Evolutionary conservation across 2,888 invertebrate genomes (phyloP).

Genomic region (Diploptera punctata): DNA sequence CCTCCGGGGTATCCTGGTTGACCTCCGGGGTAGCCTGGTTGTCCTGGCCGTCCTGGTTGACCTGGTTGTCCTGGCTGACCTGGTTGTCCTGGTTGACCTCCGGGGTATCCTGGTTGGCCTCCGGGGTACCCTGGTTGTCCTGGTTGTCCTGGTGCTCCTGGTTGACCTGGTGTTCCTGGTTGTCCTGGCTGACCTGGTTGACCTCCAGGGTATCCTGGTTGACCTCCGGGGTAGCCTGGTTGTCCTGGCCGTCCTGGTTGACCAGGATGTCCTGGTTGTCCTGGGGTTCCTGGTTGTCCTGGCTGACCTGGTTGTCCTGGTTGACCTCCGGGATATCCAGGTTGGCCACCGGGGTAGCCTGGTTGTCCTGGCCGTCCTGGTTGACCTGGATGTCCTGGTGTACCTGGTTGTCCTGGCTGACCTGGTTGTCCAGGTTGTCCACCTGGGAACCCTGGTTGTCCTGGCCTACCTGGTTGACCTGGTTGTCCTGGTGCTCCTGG

Average conservation of each 20-base stretch:
- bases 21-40: constrained; percentile 25
- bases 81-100: constrained; percentile 28
- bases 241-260: constrained; percentile 42
- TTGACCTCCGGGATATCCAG: constrained; percentile 38
- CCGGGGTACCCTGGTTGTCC: constrained; percentile 40
- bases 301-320: constrained; percentile 38
- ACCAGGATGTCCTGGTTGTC: constrained; percentile 44
- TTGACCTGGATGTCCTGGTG: constrained; percentile 36
- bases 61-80: constrained; percentile 37
- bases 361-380: constrained; percentile 33
- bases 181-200: constrained; percentile 46
- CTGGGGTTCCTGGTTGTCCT: constrained; percentile 37
- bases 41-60: constrained; percentile 37
- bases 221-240: constrained; percentile 43
- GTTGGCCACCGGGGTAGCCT: constrained; percentile 30
- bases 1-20: constrained; percentile 39
- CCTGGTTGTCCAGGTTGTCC: constrained; percentile 32
- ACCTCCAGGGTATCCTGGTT: constrained; percentile 46
- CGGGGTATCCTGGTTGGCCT: constrained; percentile 35
- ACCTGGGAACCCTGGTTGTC: constrained; percentile 39
- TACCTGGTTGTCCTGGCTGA: constrained; percentile 29
- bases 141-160: constrained; percentile 18
- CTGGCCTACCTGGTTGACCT: constrained; percentile 39
- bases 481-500: constrained; percentile 39
- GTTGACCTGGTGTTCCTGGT: constrained; percentile 57